Evolutionary conservation across 1,140 invertebrate species (phyloP), one percentile per base, ranked within the genome.

Genomic region (Drosophila tropicalis): DNA sequence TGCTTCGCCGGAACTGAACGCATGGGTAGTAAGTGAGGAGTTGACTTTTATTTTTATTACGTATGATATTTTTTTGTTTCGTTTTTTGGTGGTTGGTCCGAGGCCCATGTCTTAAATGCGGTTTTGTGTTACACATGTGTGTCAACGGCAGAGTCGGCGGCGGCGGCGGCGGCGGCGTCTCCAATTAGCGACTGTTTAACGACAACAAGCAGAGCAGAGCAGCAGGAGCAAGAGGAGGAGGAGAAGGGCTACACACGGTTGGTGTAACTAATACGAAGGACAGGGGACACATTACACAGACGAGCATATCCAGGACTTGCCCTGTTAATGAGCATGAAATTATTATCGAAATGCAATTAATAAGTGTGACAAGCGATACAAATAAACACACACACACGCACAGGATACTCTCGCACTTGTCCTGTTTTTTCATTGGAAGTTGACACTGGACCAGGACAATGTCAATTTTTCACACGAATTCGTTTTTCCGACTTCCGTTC

Each of bases 341-440:
- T 89, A 89, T 89, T 89, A 89, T 89, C 84, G 84, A 81, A 81
- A 77, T 84, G 74, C 84, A 81, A 89, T 89, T 89, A 84, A 84
- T 84, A 82, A 79, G 61, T 78, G 68, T 22, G 78, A 78, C 67
- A 73, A 76, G 63, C 63, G 66, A 70, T 63, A 56, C 34, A 15
- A 51, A 39, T 17, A 25, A 7, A 19, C 40, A 58, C 54, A 56
- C n/a, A 47, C 22, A 41, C 22, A 60, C 67, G 29, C n/a, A 66
- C 69, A 76, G 65, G 36, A 76, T 70, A 62, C 79, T 85, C 79
- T 67, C 36, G 70, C 82, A 85, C 81, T 89, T 89, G 84, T 81
- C 72, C 63, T 65, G 29, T 51, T 64, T 17, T 1, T 54, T 63
- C 58, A 22, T 51, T 67, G 76, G 57, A 79, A 80, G 47, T 25